Conservation (phyloP, 1,140 invertebrate species). For the Physella acuta region DNA sequence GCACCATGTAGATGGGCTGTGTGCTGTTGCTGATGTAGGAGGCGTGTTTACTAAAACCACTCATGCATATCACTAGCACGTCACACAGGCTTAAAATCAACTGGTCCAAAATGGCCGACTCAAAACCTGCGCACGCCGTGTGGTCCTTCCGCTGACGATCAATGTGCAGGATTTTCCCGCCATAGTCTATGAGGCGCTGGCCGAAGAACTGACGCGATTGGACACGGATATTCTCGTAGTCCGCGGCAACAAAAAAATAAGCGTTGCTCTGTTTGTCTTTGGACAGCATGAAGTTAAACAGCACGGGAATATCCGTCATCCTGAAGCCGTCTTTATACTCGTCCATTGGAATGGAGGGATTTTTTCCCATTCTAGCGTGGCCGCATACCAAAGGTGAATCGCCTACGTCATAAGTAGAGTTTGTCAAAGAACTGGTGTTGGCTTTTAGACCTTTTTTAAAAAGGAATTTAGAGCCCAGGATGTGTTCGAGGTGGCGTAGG, state of each 20-base stretch:
- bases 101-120: constrained; percentile 33
- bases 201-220: constrained; percentile 24
- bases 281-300: constrained; percentile 30
- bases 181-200: constrained; percentile 18
- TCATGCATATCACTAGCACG: constrained; percentile 29
- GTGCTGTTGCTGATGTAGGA: constrained; percentile 16
- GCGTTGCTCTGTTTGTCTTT: constrained; percentile 5
- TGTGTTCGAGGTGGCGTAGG: not conserved
- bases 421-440: not conserved
- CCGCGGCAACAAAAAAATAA: constrained; percentile 35
- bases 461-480: constrained; percentile 1
- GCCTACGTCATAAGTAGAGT: not conserved
- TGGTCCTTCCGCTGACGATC: constrained; percentile 24
- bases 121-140: constrained; percentile 28
- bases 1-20: constrained; percentile 1
- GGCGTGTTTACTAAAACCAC: constrained; percentile 30
- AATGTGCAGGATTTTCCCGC: constrained; percentile 32
- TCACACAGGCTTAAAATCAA: constrained; percentile 33
- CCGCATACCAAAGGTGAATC: constrained; percentile 29
- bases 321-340: not conserved
- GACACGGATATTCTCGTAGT: constrained; percentile 25
- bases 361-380: constrained; percentile 37
- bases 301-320: constrained; percentile 10
- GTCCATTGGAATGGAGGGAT: constrained; percentile 31
- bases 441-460: not conserved